These are phyloP conservation scores for Aphodius granarius DNA, from an alignment of 2,888 invertebrate genomes.

Conservation along the genomic window DNA sequence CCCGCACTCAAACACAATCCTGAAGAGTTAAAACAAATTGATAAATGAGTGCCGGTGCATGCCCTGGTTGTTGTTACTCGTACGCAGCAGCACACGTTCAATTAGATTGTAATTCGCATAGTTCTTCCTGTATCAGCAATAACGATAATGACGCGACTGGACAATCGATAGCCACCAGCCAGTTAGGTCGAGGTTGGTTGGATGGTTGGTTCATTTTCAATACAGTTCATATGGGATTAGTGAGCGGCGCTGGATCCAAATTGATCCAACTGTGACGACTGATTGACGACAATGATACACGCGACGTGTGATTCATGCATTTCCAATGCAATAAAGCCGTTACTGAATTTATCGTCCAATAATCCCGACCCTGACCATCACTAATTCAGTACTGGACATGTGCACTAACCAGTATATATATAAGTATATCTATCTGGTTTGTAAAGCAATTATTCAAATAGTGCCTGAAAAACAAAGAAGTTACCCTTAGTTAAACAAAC, in stretches of 20 bases:
- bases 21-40: neutral
- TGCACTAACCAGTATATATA: neutral
- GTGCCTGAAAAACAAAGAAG: too few species aligned
- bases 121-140: constrained; percentile 29
- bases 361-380: constrained; percentile 29
- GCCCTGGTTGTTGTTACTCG: neutral
- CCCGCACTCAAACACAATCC: neutral
- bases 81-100: constrained; percentile 33
- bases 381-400: constrained; percentile 33
- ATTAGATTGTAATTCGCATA: constrained; percentile 45
- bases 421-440: neutral
- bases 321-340: constrained; percentile 38
- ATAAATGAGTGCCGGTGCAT: neutral
- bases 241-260: constrained; percentile 33
- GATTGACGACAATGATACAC: constrained; percentile 52
- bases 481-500: too few species aligned
- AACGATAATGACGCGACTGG: constrained; percentile 38
- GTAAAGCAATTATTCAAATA: neutral
- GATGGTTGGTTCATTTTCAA: constrained; percentile 42
- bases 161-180: neutral
- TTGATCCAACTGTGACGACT: constrained; percentile 47
- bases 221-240: constrained; percentile 41
- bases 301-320: constrained; percentile 42
- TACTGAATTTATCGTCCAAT: constrained; percentile 35
- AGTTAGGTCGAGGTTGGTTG: neutral